Evolutionary conservation across 2,888 invertebrate species (phyloP).

Genomic region (Drosophila buzzatii): DNA sequence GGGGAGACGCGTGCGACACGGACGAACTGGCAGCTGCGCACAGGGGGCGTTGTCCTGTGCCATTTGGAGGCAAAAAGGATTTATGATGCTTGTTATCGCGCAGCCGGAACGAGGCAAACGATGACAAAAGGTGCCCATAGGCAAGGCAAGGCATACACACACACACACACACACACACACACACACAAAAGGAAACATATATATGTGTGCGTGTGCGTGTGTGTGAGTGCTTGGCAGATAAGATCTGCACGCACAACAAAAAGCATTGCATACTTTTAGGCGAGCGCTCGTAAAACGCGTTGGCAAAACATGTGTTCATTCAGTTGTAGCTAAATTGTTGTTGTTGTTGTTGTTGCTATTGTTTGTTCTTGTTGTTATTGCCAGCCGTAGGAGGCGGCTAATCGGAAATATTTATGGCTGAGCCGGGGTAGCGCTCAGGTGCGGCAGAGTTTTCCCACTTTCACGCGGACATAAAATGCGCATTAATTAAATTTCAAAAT

Average conservation of each 20-base stretch:
- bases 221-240: conserved; percentile 55
- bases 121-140: conserved; percentile 76
- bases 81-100: conserved; percentile 81
- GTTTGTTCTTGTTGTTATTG: conserved; percentile 16
- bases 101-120: conserved; percentile 66
- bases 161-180: conserved; percentile 30
- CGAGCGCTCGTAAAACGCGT: conserved; percentile 42
- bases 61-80: conserved; percentile 76
- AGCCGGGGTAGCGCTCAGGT: conserved; percentile 29
- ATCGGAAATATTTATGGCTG: conserved; percentile 48
- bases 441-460: background rate
- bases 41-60: conserved; percentile 39
- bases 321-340: conserved; percentile 65
- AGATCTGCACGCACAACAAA: conserved; percentile 59
- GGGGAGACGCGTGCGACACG: background rate
- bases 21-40: background rate
- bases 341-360: conserved; percentile 23
- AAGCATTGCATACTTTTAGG: conserved; percentile 62
- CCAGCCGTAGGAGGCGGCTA: conserved; percentile 39
- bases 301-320: conserved; percentile 70
- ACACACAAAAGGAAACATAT: conserved; percentile 23
- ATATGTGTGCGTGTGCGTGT: background rate
- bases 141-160: conserved; percentile 22
- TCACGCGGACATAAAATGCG: conserved; percentile 52
- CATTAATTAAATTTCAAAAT: conserved; percentile 67